Conservation (phyloP, 2,888 invertebrate species). For the Tiliacea aurago region DNA sequence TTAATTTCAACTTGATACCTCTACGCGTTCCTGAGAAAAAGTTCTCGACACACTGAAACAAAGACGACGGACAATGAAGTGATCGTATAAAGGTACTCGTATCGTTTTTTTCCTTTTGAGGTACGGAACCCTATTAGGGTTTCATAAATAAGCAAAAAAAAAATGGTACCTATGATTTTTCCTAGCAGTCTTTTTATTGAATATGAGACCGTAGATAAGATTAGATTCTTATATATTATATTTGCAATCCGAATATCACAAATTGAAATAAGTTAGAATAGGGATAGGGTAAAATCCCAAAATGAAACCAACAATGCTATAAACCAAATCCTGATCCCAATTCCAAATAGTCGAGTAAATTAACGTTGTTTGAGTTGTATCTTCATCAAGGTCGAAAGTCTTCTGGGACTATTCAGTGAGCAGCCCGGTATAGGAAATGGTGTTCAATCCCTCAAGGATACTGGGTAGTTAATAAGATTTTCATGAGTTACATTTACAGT, state of each 20-base stretch:
- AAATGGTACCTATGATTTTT: neutral
- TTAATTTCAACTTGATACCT: too few species aligned
- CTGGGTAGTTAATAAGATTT: conserved; percentile 38
- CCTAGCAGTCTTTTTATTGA: neutral
- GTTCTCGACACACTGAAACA: too few species aligned
- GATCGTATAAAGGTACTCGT: too few species aligned
- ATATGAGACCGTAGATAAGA: neutral
- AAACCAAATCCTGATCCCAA: conserved; percentile 19
- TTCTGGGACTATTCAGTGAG: conserved; percentile 28
- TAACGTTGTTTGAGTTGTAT: conserved; percentile 36
- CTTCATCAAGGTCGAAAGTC: conserved; percentile 29
- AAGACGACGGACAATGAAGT: too few species aligned
- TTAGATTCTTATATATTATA: neutral
- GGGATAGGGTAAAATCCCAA: neutral
- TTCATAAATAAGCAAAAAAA: too few species aligned
- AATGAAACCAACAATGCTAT: conserved; percentile 10
- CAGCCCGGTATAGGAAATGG: conserved; percentile 30
- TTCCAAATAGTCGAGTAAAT: conserved; percentile 26
- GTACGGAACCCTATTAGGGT: too few species aligned
- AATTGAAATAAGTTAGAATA: conserved; percentile 3
- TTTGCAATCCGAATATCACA: neutral
- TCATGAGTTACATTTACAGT: conserved; percentile 4
- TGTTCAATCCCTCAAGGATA: conserved; percentile 26
- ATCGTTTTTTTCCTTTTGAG: too few species aligned
- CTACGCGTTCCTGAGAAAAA: too few species aligned